These are phyloP conservation scores for Nannobrachium achirus DNA, from an alignment of 2,113 vertebrate species.

Conservation along the genomic window DNA sequence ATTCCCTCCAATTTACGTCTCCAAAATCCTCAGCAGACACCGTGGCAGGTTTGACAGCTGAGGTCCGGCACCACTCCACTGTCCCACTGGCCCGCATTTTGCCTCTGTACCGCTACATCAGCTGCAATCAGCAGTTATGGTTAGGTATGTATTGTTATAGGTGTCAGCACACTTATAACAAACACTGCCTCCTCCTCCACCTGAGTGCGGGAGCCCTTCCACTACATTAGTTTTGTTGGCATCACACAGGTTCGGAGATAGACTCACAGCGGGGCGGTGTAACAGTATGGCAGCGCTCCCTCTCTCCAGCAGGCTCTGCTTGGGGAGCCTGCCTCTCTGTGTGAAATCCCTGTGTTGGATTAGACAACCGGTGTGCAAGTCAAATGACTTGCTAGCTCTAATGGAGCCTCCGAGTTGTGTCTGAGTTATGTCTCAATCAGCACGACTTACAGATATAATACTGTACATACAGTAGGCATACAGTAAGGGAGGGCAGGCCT, in stretches of 20 bases:
- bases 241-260: slow-evolving; percentile 55
- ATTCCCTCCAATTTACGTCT: slow-evolving; percentile 73
- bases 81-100: slow-evolving; percentile 46
- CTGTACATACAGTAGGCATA: too few relatives aligned
- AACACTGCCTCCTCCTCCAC: slow-evolving; percentile 52
- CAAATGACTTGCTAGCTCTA: slow-evolving; percentile 63
- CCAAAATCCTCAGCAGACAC: slow-evolving; percentile 52
- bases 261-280: slow-evolving; percentile 65
- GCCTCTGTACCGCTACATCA: slow-evolving; percentile 32
- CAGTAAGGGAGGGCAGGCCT: too few relatives aligned
- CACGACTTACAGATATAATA: slow-evolving; percentile 46
- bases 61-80: slow-evolving; percentile 50
- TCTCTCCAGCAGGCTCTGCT: slow-evolving; percentile 56
- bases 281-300: slow-evolving; percentile 55
- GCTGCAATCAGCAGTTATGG: slow-evolving; percentile 40
- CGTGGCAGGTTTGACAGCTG: slow-evolving; percentile 59
- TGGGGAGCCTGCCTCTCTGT: slow-evolving; percentile 61
- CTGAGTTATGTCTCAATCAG: slow-evolving; percentile 66
- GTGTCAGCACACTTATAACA: slow-evolving; percentile 52
- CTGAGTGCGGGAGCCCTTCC: slow-evolving; percentile 59
- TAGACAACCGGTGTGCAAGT: slow-evolving; percentile 64
- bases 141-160: too few relatives aligned
- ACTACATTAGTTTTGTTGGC: slow-evolving; percentile 69
- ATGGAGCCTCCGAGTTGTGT: slow-evolving; percentile 65
- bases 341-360: slow-evolving; percentile 67